phyloP scores from a whole-genome alignment of 2,888 invertebrate species.

The Schrankia costaestrigalis region DNA sequence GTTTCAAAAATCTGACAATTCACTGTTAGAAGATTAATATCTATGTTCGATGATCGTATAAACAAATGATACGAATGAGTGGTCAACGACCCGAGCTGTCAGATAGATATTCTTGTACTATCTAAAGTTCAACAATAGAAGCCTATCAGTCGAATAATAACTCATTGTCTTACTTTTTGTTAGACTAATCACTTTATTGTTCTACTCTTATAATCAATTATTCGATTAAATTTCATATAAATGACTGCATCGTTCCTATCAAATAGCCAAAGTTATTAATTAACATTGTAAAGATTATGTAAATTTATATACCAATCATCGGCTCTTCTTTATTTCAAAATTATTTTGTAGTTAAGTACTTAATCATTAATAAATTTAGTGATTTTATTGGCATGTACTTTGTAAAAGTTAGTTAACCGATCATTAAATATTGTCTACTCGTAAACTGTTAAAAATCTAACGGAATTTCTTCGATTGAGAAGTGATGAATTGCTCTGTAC shows the following conservation, averaged over 20 bases:
- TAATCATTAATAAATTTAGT: conserved; percentile 42
- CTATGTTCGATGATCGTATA: conserved; percentile 64
- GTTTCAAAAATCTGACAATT: conserved; percentile 59
- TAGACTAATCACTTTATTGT: conserved; percentile 80
- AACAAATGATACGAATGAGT: conserved; percentile 71
- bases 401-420: conserved; percentile 6
- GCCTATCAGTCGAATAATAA: conserved; percentile 74
- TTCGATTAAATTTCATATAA: conserved; percentile 75
- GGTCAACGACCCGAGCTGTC: conserved; percentile 63
- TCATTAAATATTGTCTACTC: conserved; percentile 13
- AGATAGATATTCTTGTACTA: conserved; percentile 56
- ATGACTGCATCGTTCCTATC: conserved; percentile 63
- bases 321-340: conserved; percentile 40
- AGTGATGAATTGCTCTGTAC: conserved; percentile 31
- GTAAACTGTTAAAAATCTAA: conserved; percentile 20
- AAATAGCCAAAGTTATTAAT: conserved; percentile 63
- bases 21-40: conserved; percentile 73
- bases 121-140: conserved; percentile 65
- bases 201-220: conserved; percentile 78
- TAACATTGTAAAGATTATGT: conserved; percentile 44
- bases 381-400: conserved; percentile 23
- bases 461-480: conserved; percentile 13
- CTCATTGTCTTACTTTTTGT: conserved; percentile 79
- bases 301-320: conserved; percentile 46
- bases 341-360: conserved; percentile 38